Conservation (phyloP, 1,140 invertebrate species). For the Ostrea edulis region DNA sequence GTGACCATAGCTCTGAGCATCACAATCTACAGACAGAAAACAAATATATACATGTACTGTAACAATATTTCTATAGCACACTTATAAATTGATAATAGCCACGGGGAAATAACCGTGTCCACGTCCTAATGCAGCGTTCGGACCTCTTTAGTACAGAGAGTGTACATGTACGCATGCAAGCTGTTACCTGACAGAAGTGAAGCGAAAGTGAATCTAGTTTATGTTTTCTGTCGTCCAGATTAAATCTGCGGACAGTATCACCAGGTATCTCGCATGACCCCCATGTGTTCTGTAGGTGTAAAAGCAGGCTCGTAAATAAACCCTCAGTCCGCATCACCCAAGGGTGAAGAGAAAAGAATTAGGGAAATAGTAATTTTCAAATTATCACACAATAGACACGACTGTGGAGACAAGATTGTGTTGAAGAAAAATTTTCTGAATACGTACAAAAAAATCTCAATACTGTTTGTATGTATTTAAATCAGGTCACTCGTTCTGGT, state of each 20-base stretch:
- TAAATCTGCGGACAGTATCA: background rate
- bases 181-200: background rate
- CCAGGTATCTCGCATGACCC: background rate
- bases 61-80: no score
- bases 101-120: no score
- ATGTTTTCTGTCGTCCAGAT: constrained; percentile 7
- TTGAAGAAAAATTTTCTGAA: background rate
- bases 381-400: background rate
- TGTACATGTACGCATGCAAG: no score
- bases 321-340: background rate
- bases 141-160: no score
- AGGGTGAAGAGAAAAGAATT: background rate
- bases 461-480: constrained; percentile 2
- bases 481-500: background rate
- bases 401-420: background rate
- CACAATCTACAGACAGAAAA: no score
- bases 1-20: no score
- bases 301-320: background rate
- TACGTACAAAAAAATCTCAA: background rate
- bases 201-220: background rate
- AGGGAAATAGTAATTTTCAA: background rate
- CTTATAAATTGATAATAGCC: no score
- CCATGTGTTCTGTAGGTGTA: background rate
- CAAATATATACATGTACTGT: no score
- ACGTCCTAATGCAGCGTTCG: no score